Base-by-base conservation (phyloP, 1,140 invertebrate species). In the Cylas formicarius region DNA sequence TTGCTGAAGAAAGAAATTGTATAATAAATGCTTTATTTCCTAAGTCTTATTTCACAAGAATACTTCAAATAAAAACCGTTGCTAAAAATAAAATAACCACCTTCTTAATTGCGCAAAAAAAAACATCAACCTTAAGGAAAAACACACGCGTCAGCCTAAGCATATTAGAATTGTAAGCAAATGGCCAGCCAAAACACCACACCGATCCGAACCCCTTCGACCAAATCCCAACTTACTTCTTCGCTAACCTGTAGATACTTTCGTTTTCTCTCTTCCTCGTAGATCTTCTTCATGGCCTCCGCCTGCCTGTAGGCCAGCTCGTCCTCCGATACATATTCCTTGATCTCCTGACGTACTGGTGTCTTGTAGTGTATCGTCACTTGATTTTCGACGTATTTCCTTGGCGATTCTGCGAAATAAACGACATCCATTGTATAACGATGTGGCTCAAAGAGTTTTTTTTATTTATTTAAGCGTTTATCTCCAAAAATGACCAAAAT, bases 281-380 rank as follows among this genome's bases (percentile, higher is more conserved):
- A 92, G 40, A 90, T 79, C 55, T 84, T 76, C 61, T 84, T 82
- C 88, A 92, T 90, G 55, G 87, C 82, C 63, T 89, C 86, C 24
- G 89, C 86, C 70, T 92, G 90, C 47, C 84, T 76, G 46, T 80
- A 72, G 19, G 84, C 80, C 48, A 92, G 71, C 63, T 92, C 89
- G 57, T 87, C 81, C 67, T 90, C 87, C 54, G 81, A 81, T 50
- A 84, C 70, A 53, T 79, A 72, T 48, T 86, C 84, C 63, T 90
- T 84, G 40, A 87, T 82, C 64, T 90, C 86, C 57, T 84, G 77
- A 46, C 87, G 74, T 38, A 92, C 80, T 26, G 90, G 89, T 29
- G 80, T 86, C 61, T 82, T 77, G 75, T 91, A 94, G 67, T 92
- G 89, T 63, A 94, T 90, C 60, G 89, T 94, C 58, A 94, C 89